Evolutionary conservation across 2,888 invertebrate genomes (phyloP), one percentile per base, ranked within the genome.

Genomic region (Periphyllus acericola): DNA sequence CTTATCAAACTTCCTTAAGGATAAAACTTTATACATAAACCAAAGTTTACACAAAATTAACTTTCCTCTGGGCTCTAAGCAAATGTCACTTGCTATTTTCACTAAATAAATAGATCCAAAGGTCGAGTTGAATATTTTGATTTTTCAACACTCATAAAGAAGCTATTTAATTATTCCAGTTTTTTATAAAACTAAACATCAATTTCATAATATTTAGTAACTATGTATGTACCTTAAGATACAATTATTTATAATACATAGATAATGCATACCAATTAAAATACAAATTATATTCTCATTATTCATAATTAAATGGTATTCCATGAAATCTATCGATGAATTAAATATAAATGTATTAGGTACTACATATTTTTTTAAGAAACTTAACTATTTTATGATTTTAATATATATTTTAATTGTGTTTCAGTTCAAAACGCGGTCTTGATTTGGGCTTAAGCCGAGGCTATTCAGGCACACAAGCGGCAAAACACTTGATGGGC

Each of bases 401-500:
- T 34, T 19, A 34, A 71, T 72, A 82, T 36, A 75, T 81, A 82
- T 84, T 85, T 89, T 78, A 68, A 90, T 89, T 89, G 76, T 75
- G 89, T 92, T 92, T 9, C 93, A 97, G 96, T 92, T 94, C 95
- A 90, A 98, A 98, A 92, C 95, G 97, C 36, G 96, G 96, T 66
- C 93, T 97, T 89, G 98, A 98, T 91, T 93, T 97, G 90, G 98
- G 98, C 1, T 93, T 98, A 89, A 95, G 94, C 90, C 95, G 97
- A 83, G 97, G 97, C 40, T 97, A 95, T 92, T 97, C 97, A 75
- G 97, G 97, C 0, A 95, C 96, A 52, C 95, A 97, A 90, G 96
- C 97, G 89, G 97, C 97, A 91, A 97, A 97, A 92, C 97, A 97
- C 91, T 94, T 97, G 91, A 96, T 97, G 95, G 97, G 97, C 6